Percentiles rank a stretch among this genome's conserved stretches.
These are phyloP conservation scores for Xanthorhoe designata DNA, from an alignment of 2,888 invertebrate genomes.

Conservation along the genomic window DNA sequence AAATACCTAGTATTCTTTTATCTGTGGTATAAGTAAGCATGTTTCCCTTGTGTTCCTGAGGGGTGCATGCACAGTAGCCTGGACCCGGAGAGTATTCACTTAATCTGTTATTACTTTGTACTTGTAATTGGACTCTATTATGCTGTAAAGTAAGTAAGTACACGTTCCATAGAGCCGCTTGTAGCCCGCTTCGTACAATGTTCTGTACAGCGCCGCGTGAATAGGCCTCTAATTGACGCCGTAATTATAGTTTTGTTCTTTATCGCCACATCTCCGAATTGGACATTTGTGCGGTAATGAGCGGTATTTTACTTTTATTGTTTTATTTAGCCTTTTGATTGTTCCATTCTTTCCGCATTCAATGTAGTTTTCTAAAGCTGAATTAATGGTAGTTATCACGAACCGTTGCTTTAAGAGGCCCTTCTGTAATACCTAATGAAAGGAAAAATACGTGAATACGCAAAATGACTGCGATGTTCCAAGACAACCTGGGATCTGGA, in stretches of 20 bases:
- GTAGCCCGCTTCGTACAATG: constrained; percentile 1
- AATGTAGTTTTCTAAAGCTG: background rate
- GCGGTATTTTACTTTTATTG: constrained; percentile 21
- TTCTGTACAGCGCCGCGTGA: constrained; percentile 15
- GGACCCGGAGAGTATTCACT: background rate
- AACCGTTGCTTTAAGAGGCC: background rate
- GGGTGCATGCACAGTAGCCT: background rate
- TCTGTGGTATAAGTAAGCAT: too few relatives aligned
- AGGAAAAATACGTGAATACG: background rate
- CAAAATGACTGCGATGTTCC: background rate
- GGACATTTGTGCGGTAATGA: constrained; percentile 23
- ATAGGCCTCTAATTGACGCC: constrained; percentile 36
- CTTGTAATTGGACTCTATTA: constrained; percentile 7
- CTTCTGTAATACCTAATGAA: background rate
- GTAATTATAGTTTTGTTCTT: constrained; percentile 31
- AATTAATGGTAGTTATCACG: background rate
- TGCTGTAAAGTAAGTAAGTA: background rate
- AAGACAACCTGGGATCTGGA: background rate
- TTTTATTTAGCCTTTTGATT: constrained; percentile 9
- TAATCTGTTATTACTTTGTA: background rate
- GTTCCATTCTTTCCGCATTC: constrained; percentile 10
- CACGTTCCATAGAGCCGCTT: background rate
- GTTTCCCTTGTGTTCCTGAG: background rate
- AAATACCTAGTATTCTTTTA: too few relatives aligned
- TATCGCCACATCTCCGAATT: constrained; percentile 23